Percentiles rank a stretch among this genome's conserved stretches.
These are phyloP conservation scores for Drosophila tristis DNA, from an alignment of 1,140 invertebrate genomes.

Conservation along the genomic window DNA sequence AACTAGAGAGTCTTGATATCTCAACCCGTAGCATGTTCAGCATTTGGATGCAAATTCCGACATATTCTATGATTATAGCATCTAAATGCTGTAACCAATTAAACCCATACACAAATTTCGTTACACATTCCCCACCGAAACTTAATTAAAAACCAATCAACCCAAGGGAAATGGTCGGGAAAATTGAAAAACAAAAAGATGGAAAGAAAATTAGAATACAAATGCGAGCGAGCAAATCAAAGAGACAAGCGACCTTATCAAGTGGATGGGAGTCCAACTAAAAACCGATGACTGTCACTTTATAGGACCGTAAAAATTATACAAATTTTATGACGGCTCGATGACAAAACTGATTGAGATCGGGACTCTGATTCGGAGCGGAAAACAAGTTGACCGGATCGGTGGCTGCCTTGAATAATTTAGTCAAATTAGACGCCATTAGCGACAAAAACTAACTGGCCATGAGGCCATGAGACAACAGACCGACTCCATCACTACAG, in stretches of 20 bases:
- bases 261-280: constrained; percentile 59
- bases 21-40: constrained; percentile 8
- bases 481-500: constrained; percentile 20
- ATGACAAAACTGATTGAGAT: constrained; percentile 76
- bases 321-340: constrained; percentile 77
- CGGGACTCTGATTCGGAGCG: neutral
- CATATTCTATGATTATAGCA: constrained; percentile 61
- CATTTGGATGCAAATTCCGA: constrained; percentile 43
- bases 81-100: constrained; percentile 73
- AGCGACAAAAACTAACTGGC: constrained; percentile 42
- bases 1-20: constrained; percentile 29
- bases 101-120: constrained; percentile 74
- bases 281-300: constrained; percentile 74
- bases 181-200: constrained; percentile 39
- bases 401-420: constrained; percentile 72
- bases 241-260: constrained; percentile 55
- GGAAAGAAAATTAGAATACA: constrained; percentile 60
- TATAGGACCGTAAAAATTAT: constrained; percentile 77
- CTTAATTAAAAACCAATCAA: constrained; percentile 80
- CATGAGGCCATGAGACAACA: constrained; percentile 7
- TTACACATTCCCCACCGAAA: constrained; percentile 61
- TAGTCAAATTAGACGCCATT: constrained; percentile 78
- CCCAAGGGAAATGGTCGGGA: constrained; percentile 27
- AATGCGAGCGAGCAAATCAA: constrained; percentile 76
- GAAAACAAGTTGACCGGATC: constrained; percentile 55